Conservation (phyloP, 2,797 vertebrate species). For the Pyrocephalus nanus region DNA sequence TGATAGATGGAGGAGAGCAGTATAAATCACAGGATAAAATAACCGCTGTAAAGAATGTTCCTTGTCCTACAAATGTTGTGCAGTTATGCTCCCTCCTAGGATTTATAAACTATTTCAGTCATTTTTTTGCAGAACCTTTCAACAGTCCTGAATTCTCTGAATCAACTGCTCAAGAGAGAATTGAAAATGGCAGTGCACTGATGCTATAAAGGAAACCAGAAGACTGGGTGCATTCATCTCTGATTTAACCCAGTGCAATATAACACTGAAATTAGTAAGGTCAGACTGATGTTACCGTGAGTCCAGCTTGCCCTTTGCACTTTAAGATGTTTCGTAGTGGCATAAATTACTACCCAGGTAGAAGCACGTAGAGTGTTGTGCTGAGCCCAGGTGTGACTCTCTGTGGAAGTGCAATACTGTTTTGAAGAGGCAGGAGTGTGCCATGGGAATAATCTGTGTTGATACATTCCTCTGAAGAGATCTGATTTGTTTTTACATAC, state of each 20-base stretch:
- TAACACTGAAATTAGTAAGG: background rate
- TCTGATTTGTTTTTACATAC: background rate
- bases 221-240: background rate
- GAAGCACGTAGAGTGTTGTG: background rate
- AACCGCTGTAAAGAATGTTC: conserved; percentile 7
- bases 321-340: background rate
- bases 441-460: accelerated
- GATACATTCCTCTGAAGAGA: background rate
- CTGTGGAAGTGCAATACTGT: background rate
- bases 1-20: conserved; percentile 21
- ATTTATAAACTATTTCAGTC: conserved; percentile 58
- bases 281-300: background rate
- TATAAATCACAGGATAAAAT: conserved; percentile 59
- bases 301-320: background rate
- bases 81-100: conserved; percentile 29
- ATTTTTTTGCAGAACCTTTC: conserved; percentile 23
- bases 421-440: background rate
- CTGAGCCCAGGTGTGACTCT: background rate
- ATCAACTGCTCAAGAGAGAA: conserved; percentile 5
- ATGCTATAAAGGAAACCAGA: conserved; percentile 2
- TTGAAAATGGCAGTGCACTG: background rate
- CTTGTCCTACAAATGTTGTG: conserved; percentile 35
- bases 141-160: conserved; percentile 7
- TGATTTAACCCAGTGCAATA: background rate
- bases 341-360: background rate